Evolutionary conservation across 2,888 invertebrate genomes (phyloP).

Genomic region (Cephus spinipes): DNA sequence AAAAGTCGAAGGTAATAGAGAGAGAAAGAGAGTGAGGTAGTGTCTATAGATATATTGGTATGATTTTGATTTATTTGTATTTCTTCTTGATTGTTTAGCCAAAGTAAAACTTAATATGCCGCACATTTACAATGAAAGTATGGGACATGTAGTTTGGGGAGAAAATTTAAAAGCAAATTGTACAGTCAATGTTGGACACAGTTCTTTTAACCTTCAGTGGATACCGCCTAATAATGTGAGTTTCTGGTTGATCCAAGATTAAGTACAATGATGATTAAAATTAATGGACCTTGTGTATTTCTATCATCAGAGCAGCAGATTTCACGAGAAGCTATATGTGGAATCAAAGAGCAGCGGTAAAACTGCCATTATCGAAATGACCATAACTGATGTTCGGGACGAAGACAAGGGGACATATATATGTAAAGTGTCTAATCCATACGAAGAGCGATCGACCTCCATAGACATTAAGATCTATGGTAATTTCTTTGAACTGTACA

Average conservation of each 20-base stretch:
- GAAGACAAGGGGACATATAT: conserved; percentile 51
- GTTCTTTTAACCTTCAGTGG: not conserved
- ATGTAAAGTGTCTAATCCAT: conserved; percentile 28
- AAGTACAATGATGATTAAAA: not conserved
- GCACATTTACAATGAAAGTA: conserved; percentile 32
- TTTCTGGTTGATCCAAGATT: not conserved
- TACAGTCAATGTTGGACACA: conserved; percentile 32
- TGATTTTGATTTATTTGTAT: not conserved
- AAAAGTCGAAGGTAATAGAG: conserved; percentile 29
- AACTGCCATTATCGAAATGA: conserved; percentile 29
- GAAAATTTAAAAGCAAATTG: conserved; percentile 51
- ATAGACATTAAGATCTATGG: not conserved
- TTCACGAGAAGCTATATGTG: conserved; percentile 4
- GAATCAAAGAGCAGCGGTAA: not conserved
- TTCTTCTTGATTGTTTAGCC: conserved; percentile 9
- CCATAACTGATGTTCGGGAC: conserved; percentile 39
- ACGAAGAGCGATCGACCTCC: not conserved
- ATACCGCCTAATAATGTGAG: not conserved
- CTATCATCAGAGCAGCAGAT: conserved; percentile 36
- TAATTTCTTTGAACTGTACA: conserved; percentile 15
- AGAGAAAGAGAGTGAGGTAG: not conserved
- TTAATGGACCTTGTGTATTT: not conserved
- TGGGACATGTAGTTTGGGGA: conserved; percentile 51
- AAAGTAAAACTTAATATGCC: conserved; percentile 31
- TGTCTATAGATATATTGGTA: not conserved